Evolutionary conservation across 2,113 vertebrate species (phyloP).

Genomic region (Nanorana parkeri): DNA sequence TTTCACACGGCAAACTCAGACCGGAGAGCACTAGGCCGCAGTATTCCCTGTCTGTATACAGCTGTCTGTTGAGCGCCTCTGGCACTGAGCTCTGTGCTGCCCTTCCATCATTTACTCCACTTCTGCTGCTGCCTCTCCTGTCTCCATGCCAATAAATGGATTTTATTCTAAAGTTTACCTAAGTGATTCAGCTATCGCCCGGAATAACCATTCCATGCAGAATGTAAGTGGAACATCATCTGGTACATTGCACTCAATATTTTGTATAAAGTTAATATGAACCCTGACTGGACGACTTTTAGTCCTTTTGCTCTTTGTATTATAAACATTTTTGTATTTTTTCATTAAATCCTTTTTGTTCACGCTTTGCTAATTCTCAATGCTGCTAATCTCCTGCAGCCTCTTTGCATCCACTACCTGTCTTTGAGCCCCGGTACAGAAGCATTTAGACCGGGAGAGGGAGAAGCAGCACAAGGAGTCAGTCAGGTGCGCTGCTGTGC

Average conservation of each 20-base stretch:
- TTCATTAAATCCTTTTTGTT: background rate
- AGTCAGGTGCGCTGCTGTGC: too few species aligned
- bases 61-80: too few species aligned
- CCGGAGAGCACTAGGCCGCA: background rate
- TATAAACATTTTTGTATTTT: background rate
- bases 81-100: background rate
- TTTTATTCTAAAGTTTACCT: background rate
- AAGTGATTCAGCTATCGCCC: background rate
- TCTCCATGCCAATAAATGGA: background rate
- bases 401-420: too few species aligned
- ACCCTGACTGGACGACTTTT: background rate
- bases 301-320: background rate
- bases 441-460: too few species aligned
- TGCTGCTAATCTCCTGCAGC: background rate
- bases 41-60: background rate
- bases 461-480: too few species aligned
- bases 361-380: background rate
- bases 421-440: too few species aligned
- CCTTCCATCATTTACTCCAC: background rate
- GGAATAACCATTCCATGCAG: background rate
- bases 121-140: background rate
- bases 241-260: too few species aligned
- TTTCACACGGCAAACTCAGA: slow-evolving; percentile 70
- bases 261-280: too few species aligned
- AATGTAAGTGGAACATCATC: background rate